Base-by-base conservation (phyloP, 2,888 invertebrate species). In the Ectemnius continuus region DNA sequence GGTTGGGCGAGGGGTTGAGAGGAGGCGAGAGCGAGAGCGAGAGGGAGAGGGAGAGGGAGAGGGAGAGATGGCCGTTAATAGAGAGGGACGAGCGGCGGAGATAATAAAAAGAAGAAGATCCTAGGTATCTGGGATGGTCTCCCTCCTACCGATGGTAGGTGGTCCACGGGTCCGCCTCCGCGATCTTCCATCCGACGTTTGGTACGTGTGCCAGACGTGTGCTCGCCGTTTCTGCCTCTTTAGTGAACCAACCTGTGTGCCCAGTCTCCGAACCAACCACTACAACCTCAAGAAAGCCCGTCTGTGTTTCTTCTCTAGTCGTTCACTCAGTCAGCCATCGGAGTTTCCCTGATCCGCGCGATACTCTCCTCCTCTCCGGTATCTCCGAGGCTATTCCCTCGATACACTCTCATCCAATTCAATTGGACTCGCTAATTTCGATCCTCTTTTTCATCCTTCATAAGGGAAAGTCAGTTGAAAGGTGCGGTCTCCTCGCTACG, bases 131-230 rank as follows among this genome's bases (percentile, higher is more conserved):
- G 16, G 16, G n/a, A 52, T 52, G n/a, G n/a, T 52, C 52, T 52
- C 56, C 67, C 67, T 83, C 86, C 87, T 87, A 86, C 87, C 84
- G 82, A 72, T 76, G 81, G 80, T 74, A 86, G 89, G 89, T 88
- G 87, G 88, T 88, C 88, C 88, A 88, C 86, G 84, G 88, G 86
- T 88, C 88, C 89, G 89, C 89, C 89, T 89, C 88, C 87, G 79
- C 83, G 85, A 85, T 88, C 85, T 84, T 81, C 87, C 85, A 86
- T 88, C 86, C 80, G 69, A 68, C 75, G 78, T 84, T 84, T 63
- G 64, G 81, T 77, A 81, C 84, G 84, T 84, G 83, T 83, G 80
- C 83, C 83, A 80, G 82, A 82, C 82, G 82, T 75, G 78, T 75
- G 36, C 36, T 36, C 75, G 69, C 73, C 73, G 84, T 80, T 82